These are phyloP conservation scores for Pteronotus mesoamericanus DNA, from an alignment of 2,797 vertebrate species.

Conservation along the genomic window DNA sequence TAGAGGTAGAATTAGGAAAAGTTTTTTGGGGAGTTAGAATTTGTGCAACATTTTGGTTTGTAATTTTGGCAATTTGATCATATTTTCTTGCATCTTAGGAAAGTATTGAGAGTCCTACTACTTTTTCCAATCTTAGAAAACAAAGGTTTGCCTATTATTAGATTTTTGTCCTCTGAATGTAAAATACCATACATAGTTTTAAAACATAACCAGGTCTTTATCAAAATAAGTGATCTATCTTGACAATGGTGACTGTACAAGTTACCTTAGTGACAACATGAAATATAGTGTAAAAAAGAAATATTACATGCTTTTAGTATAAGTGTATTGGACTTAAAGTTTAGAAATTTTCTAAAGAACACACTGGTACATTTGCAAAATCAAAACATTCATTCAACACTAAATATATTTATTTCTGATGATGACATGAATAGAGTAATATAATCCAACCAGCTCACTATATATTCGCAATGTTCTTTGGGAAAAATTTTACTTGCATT, in stretches of 20 bases:
- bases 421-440: neutral
- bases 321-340: neutral
- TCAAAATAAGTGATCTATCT: neutral
- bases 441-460: neutral
- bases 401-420: neutral
- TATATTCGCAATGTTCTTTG: neutral
- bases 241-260: neutral
- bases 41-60: neutral
- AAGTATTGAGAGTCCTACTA: neutral
- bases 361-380: neutral
- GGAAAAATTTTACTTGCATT: neutral
- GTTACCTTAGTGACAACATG: neutral
- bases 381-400: neutral
- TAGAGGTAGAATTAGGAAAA: neutral
- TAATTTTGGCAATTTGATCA: neutral
- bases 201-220: neutral
- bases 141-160: neutral
- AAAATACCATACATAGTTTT: neutral
- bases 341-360: neutral
- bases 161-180: neutral
- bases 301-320: neutral
- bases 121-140: neutral
- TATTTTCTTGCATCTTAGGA: neutral
- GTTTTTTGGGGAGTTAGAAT: neutral
- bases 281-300: neutral